Evolutionary conservation across 2,113 vertebrate genomes (phyloP).

Genomic region (Anthoscopus minutus): DNA sequence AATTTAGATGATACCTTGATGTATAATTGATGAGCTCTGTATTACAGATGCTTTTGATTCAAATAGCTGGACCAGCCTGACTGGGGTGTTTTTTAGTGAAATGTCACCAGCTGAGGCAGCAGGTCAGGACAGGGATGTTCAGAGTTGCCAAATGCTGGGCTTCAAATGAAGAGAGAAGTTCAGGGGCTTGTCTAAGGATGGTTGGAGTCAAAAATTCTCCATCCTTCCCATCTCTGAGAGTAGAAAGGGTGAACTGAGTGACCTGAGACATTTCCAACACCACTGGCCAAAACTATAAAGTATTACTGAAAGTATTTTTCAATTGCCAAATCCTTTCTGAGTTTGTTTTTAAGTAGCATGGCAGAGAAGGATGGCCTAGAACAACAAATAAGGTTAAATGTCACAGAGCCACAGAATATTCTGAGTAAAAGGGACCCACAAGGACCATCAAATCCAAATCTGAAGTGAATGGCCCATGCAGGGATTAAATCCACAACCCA

Average conservation of each 20-base stretch:
- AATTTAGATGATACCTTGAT: background rate
- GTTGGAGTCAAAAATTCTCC: background rate
- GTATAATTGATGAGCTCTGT: background rate
- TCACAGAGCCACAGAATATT: background rate
- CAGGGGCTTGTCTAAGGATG: background rate
- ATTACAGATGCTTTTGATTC: background rate
- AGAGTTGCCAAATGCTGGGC: background rate
- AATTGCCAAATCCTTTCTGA: background rate
- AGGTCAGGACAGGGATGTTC: background rate
- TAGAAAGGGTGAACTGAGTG: background rate
- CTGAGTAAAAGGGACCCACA: background rate
- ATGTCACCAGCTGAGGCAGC: background rate
- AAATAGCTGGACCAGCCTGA: background rate
- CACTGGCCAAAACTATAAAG: background rate
- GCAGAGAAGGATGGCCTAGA: background rate
- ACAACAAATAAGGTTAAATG: background rate
- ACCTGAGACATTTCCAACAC: fast-evolving
- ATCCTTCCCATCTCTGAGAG: background rate
- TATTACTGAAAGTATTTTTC: background rate
- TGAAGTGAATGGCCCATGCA: background rate
- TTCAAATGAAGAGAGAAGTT: background rate
- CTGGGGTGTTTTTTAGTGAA: background rate
- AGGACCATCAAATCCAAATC: no score
- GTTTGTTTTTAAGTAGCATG: background rate
- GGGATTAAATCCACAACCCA: fast-evolving